Evolutionary conservation across 1,140 invertebrate genomes (phyloP).

Genomic region (Arion vulgaris): DNA sequence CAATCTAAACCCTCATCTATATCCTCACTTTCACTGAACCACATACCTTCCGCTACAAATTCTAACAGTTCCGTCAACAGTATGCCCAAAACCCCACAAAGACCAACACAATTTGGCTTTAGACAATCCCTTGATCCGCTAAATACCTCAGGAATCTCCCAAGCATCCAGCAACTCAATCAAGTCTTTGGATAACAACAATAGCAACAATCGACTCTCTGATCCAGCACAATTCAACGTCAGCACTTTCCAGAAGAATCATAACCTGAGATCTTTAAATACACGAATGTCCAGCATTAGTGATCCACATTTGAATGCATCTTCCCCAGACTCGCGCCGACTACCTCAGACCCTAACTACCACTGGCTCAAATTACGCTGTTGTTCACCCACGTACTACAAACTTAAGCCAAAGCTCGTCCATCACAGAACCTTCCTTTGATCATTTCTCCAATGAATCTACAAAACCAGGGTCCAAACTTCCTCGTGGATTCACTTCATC

Average conservation of each 20-base stretch:
- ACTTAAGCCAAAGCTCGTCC: slow-evolving; percentile 17
- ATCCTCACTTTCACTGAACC: neutral
- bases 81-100: neutral
- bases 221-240: neutral
- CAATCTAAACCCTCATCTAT: neutral
- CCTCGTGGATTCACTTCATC: slow-evolving; percentile 13
- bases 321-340: no score
- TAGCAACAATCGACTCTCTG: neutral
- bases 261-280: neutral
- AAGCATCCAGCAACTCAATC: neutral
- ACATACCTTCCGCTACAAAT: neutral
- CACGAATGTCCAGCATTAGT: neutral
- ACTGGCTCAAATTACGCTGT: slow-evolving; percentile 10
- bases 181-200: neutral
- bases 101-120: neutral
- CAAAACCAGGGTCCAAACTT: neutral
- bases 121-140: neutral
- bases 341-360: neutral
- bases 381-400: slow-evolving; percentile 45
- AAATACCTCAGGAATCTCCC: neutral
- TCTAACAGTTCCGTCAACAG: slow-evolving; percentile 24
- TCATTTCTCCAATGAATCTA: neutral
- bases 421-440: neutral
- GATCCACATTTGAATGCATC: neutral
- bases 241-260: neutral